Evolutionary conservation across 2,113 vertebrate species (phyloP), one percentile per base, ranked within the genome.

Genomic region (Sinocyclocheilus grahami): DNA sequence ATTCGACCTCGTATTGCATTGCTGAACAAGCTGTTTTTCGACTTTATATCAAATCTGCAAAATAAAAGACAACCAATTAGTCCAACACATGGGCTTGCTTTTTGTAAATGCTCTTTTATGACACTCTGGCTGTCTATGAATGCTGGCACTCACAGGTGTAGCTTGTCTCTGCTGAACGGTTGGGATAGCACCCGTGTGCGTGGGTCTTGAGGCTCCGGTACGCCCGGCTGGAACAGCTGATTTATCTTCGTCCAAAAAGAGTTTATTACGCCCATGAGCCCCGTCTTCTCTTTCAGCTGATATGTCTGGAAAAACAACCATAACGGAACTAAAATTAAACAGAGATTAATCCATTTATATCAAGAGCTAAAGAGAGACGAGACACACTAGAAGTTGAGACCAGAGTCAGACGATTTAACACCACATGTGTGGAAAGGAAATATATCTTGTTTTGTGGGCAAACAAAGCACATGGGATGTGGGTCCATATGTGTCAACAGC

Each of bases 1-100:
- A 99, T 98, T 93, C 97, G 94, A 91, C 98, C 98, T 74, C 98
- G 96, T 2, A 97, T 98, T 33, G 96, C 96, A 7, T 95, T 99
- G 90, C 98, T 96, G 92, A 99, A 99, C 92, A 99, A 94, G 0
- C 96, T 96, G 39, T 97, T 96, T 91, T 96, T 97, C 51, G 97
- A 96, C 84, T 96, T 96, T 91, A 99, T 96, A 88, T 99, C 96
- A 88, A 97, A 99, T 89, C 98, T 99, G 39, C 86, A 76, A 24
- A 83, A 89, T 46, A 88, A 74, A 18, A 88, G 8, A 62, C 18
- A 22, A 62, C 42, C 27, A 42, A 3, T 80, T 33, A 42, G 10
- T 10, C 22, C 18, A 11, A 10, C 12, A 7, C 7, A 22, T 78
- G 55, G 24, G 76, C 30, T 14, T 75, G 55, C 46, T 27, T 16